These are phyloP conservation scores for Physella acuta DNA, from an alignment of 1,140 invertebrate genomes.

Conservation along the genomic window DNA sequence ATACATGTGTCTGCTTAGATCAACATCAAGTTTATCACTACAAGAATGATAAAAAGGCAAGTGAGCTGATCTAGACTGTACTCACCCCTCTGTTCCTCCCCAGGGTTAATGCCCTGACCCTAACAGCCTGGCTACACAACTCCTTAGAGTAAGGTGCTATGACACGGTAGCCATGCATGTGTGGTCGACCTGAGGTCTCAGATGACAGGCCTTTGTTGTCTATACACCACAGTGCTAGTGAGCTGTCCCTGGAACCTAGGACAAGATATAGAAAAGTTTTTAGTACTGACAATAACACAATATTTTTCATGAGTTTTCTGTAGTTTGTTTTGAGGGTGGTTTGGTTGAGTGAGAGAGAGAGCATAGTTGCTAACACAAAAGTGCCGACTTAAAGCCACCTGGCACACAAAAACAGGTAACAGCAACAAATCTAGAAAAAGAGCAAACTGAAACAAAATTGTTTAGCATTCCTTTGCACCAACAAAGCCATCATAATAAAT, in stretches of 20 bases:
- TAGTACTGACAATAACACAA: no score
- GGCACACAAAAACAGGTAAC: neutral
- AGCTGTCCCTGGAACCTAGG: conserved; percentile 78
- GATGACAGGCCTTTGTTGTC: conserved; percentile 34
- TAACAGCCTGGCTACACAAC: conserved; percentile 72
- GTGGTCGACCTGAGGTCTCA: neutral
- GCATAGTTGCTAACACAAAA: no score
- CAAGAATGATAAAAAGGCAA: no score
- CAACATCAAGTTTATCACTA: no score
- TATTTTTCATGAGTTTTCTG: neutral
- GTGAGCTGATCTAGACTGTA: no score
- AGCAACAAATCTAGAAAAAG: neutral
- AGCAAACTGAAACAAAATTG: neutral
- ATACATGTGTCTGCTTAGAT: no score
- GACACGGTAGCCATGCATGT: conserved; percentile 43
- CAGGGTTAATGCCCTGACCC: conserved; percentile 84
- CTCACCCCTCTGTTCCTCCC: conserved; percentile 66
- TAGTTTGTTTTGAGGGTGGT: neutral
- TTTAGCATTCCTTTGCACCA: neutral
- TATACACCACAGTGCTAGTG: conserved; percentile 63
- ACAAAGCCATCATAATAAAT: no score
- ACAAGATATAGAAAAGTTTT: no score
- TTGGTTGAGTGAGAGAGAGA: no score
- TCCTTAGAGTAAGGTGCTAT: conserved; percentile 74
- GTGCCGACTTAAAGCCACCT: no score